Conservation (phyloP, 1,140 invertebrate species). For the Lucilia cuprina region DNA sequence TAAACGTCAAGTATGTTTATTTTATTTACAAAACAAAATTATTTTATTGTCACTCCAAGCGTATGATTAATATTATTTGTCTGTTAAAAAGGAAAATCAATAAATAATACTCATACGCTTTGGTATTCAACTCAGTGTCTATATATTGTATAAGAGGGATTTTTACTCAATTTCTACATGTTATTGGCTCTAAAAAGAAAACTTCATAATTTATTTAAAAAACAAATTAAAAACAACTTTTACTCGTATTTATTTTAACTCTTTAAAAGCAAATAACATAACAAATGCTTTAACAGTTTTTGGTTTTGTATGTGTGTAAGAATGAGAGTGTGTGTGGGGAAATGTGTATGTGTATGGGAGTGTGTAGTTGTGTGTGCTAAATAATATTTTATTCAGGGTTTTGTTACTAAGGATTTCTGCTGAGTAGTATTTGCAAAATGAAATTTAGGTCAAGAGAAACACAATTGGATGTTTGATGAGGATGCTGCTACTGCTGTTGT, state of each 20-base stretch:
- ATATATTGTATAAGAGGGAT: not conserved
- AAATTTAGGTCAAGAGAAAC: constrained; percentile 1
- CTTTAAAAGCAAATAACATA: not conserved
- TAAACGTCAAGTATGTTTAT: not conserved
- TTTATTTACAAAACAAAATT: not conserved
- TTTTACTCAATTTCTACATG: not conserved
- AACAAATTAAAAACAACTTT: not conserved
- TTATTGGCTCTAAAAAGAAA: not conserved
- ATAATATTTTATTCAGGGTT: not conserved
- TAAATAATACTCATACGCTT: not conserved
- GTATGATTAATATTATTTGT: not conserved
- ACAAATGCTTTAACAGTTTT: not conserved
- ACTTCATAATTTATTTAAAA: not conserved
- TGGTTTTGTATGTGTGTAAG: too few relatives aligned
- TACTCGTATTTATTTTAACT: not conserved
- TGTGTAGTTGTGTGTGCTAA: not conserved
- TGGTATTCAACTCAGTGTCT: not conserved
- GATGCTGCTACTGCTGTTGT: too few relatives aligned
- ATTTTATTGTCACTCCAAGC: not conserved
- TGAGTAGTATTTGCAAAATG: not conserved
- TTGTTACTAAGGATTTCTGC: not conserved
- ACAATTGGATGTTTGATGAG: too few relatives aligned
- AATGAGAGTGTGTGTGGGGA: too few relatives aligned
- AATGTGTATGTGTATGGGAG: too few relatives aligned
- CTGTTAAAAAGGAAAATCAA: not conserved